Percentiles rank a stretch among this genome's conserved stretches.
These are phyloP conservation scores for Rhipidura dahli DNA, from an alignment of 2,113 vertebrate genomes.

Conservation along the genomic window DNA sequence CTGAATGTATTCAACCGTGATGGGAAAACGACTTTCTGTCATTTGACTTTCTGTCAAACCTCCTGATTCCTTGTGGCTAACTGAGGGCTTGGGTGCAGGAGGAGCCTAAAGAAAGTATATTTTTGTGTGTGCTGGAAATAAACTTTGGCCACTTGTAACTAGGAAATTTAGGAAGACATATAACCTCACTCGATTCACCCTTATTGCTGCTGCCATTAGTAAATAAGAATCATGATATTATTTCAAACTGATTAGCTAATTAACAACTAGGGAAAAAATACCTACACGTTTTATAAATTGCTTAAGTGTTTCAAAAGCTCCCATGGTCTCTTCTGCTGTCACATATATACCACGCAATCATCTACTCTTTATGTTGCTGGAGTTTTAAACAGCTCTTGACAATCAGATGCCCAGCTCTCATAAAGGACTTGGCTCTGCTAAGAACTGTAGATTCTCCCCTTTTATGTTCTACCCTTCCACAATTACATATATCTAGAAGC, in stretches of 20 bases:
- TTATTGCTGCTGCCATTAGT: neutral
- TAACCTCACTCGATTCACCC: neutral
- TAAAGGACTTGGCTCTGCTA: neutral
- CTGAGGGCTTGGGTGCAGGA: neutral
- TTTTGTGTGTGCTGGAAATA: neutral
- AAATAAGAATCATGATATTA: neutral
- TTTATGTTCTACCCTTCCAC: neutral
- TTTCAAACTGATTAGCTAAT: neutral
- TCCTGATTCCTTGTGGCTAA: neutral
- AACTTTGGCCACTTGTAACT: neutral
- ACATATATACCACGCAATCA: neutral
- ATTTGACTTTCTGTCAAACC: neutral
- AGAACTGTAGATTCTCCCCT: neutral
- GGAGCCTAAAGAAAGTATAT: neutral
- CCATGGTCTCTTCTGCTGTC: neutral
- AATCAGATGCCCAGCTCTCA: neutral
- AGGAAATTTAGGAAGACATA: neutral
- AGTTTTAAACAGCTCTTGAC: neutral
- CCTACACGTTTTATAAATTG: neutral
- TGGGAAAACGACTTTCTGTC: neutral
- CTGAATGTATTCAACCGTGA: neutral
- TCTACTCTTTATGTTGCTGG: neutral
- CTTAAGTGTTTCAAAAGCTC: neutral
- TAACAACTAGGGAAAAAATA: neutral
- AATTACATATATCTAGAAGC: neutral